These are phyloP conservation scores for Chlorocebus sabaeus DNA, from an alignment of 2,113 vertebrate genomes.

Conservation along the genomic window DNA sequence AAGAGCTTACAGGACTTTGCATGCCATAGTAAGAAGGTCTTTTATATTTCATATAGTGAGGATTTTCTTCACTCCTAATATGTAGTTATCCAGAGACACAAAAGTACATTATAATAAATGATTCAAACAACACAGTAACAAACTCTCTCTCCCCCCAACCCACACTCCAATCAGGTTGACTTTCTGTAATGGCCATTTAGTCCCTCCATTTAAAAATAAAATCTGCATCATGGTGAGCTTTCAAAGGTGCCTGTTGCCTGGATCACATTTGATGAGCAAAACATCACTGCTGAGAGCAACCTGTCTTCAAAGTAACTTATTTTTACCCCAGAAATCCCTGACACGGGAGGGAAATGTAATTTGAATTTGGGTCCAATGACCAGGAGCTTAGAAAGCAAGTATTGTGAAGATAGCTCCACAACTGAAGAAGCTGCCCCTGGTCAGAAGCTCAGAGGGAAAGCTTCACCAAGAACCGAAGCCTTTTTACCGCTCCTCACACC, in stretches of 20 bases:
- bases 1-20: neutral
- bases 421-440: neutral
- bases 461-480: neutral
- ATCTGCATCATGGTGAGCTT: neutral
- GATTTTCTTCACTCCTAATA: neutral
- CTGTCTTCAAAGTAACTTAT: neutral
- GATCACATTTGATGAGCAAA: neutral
- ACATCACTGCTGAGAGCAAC: neutral
- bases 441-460: neutral
- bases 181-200: neutral
- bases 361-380: neutral
- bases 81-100: neutral
- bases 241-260: neutral
- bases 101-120: neutral
- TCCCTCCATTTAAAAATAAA: neutral
- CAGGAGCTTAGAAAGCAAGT: neutral
- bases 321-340: neutral
- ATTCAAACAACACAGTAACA: neutral
- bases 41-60: neutral
- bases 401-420: neutral
- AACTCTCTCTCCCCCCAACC: neutral
- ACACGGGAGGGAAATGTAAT: neutral
- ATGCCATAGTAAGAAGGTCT: neutral
- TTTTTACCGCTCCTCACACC: neutral
- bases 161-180: neutral